Conservation (phyloP, 1,140 invertebrate genomes). For the Leptonema lineaticorne region DNA sequence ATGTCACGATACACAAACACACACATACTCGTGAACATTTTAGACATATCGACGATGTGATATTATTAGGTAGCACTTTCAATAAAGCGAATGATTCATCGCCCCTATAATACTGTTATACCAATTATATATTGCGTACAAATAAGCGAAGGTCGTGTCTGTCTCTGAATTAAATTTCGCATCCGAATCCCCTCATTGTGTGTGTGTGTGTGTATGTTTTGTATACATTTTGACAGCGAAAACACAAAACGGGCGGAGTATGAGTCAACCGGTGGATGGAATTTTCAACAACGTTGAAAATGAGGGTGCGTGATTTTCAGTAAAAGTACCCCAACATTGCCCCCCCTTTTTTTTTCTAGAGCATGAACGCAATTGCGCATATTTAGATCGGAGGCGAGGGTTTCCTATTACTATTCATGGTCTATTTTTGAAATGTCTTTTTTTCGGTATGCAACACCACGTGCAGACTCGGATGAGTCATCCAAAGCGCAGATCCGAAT, state of each 20-base stretch:
- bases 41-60: too few relatives aligned
- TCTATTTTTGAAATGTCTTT: background rate
- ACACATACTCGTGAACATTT: too few relatives aligned
- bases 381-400: background rate
- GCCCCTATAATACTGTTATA: background rate
- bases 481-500: background rate
- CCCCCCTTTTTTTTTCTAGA: background rate
- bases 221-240: slow-evolving; percentile 3
- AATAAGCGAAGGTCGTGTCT: slow-evolving; percentile 16
- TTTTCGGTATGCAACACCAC: slow-evolving; percentile 4
- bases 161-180: slow-evolving; percentile 18
- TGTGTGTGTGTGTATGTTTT: too few relatives aligned
- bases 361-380: too few relatives aligned
- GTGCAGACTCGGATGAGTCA: slow-evolving; percentile 14
- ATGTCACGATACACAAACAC: too few relatives aligned
- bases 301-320: slow-evolving; percentile 26
- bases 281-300: too few relatives aligned
- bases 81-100: background rate
- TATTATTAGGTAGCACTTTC: background rate
- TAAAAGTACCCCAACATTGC: slow-evolving; percentile 2
- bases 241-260: slow-evolving; percentile 17
- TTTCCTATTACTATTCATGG: slow-evolving; percentile 9
- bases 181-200: slow-evolving; percentile 23
- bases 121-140: background rate
- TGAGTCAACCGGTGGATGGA: slow-evolving; percentile 26